These are phyloP conservation scores for Anorthoa munda DNA, from an alignment of 2,888 invertebrate species.

Conservation along the genomic window DNA sequence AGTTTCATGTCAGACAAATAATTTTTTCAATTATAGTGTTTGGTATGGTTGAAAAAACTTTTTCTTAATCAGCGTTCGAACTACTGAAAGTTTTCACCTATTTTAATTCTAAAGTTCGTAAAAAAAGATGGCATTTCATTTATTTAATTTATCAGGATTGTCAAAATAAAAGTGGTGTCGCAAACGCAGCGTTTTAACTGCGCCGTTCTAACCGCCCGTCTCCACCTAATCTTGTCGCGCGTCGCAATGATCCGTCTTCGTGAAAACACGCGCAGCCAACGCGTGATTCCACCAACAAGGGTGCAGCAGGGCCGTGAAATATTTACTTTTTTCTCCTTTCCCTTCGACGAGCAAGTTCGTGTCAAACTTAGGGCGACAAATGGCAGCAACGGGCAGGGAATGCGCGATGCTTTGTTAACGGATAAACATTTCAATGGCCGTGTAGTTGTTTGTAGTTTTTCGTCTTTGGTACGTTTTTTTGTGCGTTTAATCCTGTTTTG, in stretches of 20 bases:
- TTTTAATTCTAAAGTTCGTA: not conserved
- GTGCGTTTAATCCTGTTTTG: slow-evolving; percentile 49
- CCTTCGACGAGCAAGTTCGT: slow-evolving; percentile 79
- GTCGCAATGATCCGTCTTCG: slow-evolving; percentile 88
- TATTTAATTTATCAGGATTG: not conserved
- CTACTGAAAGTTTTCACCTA: not conserved
- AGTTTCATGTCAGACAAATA: too few species aligned
- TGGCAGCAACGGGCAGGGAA: slow-evolving; percentile 74
- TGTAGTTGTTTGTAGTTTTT: slow-evolving; percentile 63
- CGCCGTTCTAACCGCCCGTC: slow-evolving; percentile 69
- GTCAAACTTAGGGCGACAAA: slow-evolving; percentile 84
- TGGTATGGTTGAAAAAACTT: too few species aligned
- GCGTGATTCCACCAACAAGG: slow-evolving; percentile 90
- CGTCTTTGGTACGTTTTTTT: slow-evolving; percentile 43
- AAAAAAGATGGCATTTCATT: too few species aligned
- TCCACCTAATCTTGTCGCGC: slow-evolving; percentile 71
- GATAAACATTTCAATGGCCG: slow-evolving; percentile 68
- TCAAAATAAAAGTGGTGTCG: not conserved
- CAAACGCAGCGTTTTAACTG: slow-evolving; percentile 49
- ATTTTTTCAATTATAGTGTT: too few species aligned
- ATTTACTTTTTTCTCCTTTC: slow-evolving; percentile 84
- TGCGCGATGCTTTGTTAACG: slow-evolving; percentile 75
- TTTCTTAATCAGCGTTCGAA: too few species aligned
- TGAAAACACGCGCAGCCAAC: slow-evolving; percentile 88
- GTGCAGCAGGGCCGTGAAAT: slow-evolving; percentile 84